Evolutionary conservation across 1,140 invertebrate species (phyloP).

Genomic region (Drosophila ercepeae): DNA sequence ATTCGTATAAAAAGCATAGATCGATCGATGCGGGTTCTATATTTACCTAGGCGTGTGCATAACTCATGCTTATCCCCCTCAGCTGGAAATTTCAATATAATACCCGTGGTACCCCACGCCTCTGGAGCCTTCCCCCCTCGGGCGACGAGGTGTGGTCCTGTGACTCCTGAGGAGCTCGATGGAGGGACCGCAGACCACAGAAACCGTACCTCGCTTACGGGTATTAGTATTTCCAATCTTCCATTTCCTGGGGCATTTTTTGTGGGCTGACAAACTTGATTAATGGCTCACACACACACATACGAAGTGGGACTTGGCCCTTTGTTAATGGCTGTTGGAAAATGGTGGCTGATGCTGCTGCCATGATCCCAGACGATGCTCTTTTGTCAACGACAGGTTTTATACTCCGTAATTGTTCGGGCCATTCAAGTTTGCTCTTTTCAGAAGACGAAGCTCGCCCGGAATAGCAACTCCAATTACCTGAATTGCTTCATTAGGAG

Average conservation of each 20-base stretch:
- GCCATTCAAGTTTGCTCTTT: constrained; percentile 23
- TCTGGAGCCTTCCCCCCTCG: constrained; percentile 16
- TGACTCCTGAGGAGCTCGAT: constrained; percentile 38
- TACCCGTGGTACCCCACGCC: constrained; percentile 8
- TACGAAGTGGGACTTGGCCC: constrained; percentile 20
- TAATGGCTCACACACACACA: constrained; percentile 60
- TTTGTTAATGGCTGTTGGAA: constrained; percentile 62
- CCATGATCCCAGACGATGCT: constrained; percentile 16
- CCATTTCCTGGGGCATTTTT: constrained; percentile 45
- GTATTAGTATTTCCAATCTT: constrained; percentile 47
- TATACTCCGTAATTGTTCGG: constrained; percentile 18
- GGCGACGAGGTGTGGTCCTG: constrained; percentile 69
- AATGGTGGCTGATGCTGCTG: constrained; percentile 12
- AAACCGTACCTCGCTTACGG: constrained; percentile 24
- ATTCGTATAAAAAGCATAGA: constrained; percentile 79
- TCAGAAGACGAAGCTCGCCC: constrained; percentile 11
- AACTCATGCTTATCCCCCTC: constrained; percentile 72
- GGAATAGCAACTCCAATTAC: constrained; percentile 23
- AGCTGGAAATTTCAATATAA: constrained; percentile 53
- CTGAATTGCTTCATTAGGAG: constrained; percentile 68
- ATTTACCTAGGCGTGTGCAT: constrained; percentile 73
- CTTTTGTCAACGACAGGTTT: constrained; percentile 52
- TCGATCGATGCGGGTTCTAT: constrained; percentile 78
- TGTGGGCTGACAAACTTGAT: constrained; percentile 61
- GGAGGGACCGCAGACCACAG: constrained; percentile 59